phyloP scores from a whole-genome alignment of 2,888 invertebrate genomes.

The Oligia strigilis region DNA sequence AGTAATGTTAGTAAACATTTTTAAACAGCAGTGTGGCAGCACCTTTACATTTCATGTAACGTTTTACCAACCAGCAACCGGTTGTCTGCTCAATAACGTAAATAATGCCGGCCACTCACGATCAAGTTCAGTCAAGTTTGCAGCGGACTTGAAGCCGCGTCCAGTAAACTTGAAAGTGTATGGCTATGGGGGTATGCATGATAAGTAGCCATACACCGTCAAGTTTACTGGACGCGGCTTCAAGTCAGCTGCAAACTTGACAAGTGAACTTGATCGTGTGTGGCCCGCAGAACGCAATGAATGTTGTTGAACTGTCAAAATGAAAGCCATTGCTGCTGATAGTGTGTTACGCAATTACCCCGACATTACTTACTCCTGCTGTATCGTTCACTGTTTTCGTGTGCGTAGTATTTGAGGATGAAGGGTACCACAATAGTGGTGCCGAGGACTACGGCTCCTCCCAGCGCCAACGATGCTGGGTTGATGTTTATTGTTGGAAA shows the following conservation, averaged over 20 bases:
- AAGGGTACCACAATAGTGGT: slow-evolving; percentile 90
- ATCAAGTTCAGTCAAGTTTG: no score
- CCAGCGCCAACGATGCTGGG: slow-evolving; percentile 90
- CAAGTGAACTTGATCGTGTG: no score
- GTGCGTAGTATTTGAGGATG: slow-evolving; percentile 76
- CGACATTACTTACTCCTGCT: slow-evolving; percentile 77
- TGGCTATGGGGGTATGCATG: no score
- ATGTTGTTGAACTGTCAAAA: not conserved
- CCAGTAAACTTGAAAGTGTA: no score
- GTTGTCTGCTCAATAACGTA: not conserved
- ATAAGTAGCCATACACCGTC: no score
- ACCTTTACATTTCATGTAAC: not conserved
- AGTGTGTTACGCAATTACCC: not conserved
- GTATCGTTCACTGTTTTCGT: slow-evolving; percentile 70
- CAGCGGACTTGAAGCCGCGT: no score
- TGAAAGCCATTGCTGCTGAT: not conserved
- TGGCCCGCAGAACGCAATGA: not conserved
- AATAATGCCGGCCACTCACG: not conserved
- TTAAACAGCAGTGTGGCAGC: no score
- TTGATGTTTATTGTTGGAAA: slow-evolving; percentile 91
- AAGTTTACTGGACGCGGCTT: no score
- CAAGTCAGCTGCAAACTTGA: no score
- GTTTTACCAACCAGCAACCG: no score
- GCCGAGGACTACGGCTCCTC: slow-evolving; percentile 90
- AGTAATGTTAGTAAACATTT: no score